These are phyloP conservation scores for Sesia bembeciformis DNA, from an alignment of 2,888 invertebrate genomes.

Conservation along the genomic window DNA sequence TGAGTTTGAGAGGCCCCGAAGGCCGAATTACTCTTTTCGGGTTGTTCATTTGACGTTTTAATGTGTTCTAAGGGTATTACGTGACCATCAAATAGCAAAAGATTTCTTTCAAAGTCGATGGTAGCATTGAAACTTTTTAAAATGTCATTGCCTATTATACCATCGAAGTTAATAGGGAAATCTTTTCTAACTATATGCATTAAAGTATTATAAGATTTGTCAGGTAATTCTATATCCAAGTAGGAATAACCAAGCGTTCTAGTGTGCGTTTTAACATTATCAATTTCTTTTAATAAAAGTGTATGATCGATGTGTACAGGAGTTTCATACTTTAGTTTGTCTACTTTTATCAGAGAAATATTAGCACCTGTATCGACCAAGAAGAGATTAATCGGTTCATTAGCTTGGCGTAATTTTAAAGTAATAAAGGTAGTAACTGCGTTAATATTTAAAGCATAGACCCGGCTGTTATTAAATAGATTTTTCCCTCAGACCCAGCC, in stretches of 20 bases:
- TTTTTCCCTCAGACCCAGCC: slow-evolving; percentile 8
- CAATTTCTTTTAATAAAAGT: slow-evolving; percentile 10
- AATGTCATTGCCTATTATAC: slow-evolving; percentile 12
- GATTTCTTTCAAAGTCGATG: slow-evolving; percentile 7
- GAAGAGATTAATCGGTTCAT: slow-evolving; percentile 7
- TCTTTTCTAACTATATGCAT: slow-evolving; percentile 8
- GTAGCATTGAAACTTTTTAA: slow-evolving; percentile 4
- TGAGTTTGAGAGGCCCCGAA: not conserved
- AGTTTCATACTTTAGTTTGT: slow-evolving; percentile 2
- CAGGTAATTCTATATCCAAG: slow-evolving; percentile 7
- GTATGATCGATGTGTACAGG: slow-evolving; percentile 6
- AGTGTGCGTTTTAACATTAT: slow-evolving; percentile 7
- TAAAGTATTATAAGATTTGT: slow-evolving; percentile 5
- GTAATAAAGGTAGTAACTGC: slow-evolving; percentile 8
- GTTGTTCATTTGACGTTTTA: not conserved
- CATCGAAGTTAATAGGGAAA: slow-evolving; percentile 11
- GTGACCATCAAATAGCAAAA: slow-evolving; percentile 1
- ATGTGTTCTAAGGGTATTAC: not conserved
- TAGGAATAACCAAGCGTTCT: slow-evolving; percentile 7
- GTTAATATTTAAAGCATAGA: slow-evolving; percentile 8
- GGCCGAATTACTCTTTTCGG: not conserved
- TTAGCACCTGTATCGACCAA: slow-evolving; percentile 11
- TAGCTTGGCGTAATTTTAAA: slow-evolving; percentile 1
- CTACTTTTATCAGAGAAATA: slow-evolving; percentile 8
- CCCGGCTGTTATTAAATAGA: too few species aligned